These are phyloP conservation scores for Cyclophora punctaria DNA, from an alignment of 2,888 invertebrate genomes.

Conservation along the genomic window DNA sequence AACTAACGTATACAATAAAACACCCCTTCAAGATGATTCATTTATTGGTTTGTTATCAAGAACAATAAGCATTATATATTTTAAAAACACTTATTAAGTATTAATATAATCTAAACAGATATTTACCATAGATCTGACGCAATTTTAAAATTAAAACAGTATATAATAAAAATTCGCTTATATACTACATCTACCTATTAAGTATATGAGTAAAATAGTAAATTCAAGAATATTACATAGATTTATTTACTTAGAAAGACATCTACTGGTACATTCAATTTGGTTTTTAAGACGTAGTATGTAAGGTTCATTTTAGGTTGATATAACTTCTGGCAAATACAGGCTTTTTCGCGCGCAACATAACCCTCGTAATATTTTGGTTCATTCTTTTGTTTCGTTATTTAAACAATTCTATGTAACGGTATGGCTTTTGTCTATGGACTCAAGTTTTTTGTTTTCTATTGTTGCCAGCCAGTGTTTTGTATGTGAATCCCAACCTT, in stretches of 20 bases:
- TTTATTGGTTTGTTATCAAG: constrained; percentile 66
- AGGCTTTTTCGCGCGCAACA: constrained; percentile 31
- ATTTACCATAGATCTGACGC: constrained; percentile 50
- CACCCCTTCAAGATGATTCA: constrained; percentile 56
- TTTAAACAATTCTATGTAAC: neutral
- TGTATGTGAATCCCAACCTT: constrained; percentile 17
- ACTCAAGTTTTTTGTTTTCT: too few species aligned
- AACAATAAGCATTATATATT: constrained; percentile 66
- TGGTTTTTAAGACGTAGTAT: constrained; percentile 30
- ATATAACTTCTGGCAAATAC: constrained; percentile 66
- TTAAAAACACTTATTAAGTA: constrained; percentile 52
- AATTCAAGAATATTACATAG: constrained; percentile 20
- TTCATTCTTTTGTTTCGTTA: constrained; percentile 3
- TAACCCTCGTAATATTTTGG: neutral
- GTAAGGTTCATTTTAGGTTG: constrained; percentile 6
- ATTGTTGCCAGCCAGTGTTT: too few species aligned
- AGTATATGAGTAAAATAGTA: constrained; percentile 24
- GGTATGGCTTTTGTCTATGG: too few species aligned
- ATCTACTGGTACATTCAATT: constrained; percentile 34
- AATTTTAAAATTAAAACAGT: constrained; percentile 50
- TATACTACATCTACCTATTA: constrained; percentile 25
- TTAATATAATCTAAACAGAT: constrained; percentile 45
- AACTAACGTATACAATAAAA: constrained; percentile 39
- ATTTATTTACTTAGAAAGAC: constrained; percentile 22
- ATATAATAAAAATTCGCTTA: constrained; percentile 31